Evolutionary conservation across 2,113 vertebrate species (phyloP).

Genomic region (Hydrolagus affinis): DNA sequence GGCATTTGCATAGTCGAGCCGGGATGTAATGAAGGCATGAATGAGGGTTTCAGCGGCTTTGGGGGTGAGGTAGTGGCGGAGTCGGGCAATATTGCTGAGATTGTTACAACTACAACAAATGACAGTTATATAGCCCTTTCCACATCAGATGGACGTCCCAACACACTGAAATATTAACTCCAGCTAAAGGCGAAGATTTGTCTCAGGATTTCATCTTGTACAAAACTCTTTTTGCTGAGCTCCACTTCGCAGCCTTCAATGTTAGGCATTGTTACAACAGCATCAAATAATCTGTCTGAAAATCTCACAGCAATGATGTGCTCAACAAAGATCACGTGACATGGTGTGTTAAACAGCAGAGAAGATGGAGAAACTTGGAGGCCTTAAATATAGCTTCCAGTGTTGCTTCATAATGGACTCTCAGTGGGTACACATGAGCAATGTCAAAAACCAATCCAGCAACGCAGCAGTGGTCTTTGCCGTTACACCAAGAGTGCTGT

Average conservation of each 20-base stretch:
- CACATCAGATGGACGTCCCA: too few species aligned
- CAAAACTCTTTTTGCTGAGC: background rate
- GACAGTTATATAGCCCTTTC: too few species aligned
- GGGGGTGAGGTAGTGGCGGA: too few species aligned
- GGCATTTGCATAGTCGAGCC: too few species aligned
- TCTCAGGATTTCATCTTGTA: background rate
- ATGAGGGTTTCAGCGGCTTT: too few species aligned
- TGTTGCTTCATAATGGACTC: background rate
- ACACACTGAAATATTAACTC: too few species aligned
- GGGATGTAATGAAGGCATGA: too few species aligned
- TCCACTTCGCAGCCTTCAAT: background rate
- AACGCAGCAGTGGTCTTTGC: background rate
- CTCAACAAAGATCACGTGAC: background rate
- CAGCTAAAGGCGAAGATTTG: background rate
- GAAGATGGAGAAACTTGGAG: background rate
- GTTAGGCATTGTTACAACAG: too few species aligned
- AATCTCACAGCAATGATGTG: too few species aligned
- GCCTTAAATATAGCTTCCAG: background rate
- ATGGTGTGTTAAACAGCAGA: background rate
- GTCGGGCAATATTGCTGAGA: too few species aligned
- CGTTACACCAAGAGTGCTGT: background rate
- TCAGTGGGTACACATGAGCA: background rate
- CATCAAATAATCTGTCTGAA: background rate
- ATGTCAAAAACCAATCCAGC: background rate
- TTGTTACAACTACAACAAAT: too few species aligned